These are phyloP conservation scores for Arrhamphus sclerolepis DNA, from an alignment of 2,797 vertebrate species.

Conservation along the genomic window DNA sequence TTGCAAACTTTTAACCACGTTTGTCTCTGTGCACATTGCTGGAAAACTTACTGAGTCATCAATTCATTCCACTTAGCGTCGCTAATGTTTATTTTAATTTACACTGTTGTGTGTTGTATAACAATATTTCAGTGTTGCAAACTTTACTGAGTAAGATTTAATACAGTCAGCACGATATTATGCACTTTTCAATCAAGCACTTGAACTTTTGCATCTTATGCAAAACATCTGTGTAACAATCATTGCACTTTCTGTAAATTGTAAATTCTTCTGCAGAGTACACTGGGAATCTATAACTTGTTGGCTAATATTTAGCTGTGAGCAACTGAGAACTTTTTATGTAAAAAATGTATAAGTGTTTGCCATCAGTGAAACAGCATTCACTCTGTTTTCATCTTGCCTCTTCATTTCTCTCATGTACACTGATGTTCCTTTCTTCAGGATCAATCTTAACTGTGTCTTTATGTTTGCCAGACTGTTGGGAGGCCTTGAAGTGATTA, in stretches of 20 bases:
- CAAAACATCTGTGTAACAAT: slow-evolving; percentile 8
- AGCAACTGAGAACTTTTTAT: slow-evolving; percentile 5
- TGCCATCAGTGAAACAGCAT: slow-evolving; percentile 12
- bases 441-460: slow-evolving; percentile 22
- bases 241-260: neutral
- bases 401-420: slow-evolving; percentile 36
- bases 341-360: slow-evolving; percentile 15
- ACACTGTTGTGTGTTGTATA: neutral
- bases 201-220: neutral
- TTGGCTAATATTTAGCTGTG: slow-evolving; percentile 6
- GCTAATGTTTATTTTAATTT: neutral
- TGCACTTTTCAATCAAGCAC: neutral
- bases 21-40: slow-evolving; percentile 17
- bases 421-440: slow-evolving; percentile 26
- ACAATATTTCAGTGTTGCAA: neutral
- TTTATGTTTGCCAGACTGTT: slow-evolving; percentile 26
- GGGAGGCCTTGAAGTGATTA: slow-evolving; percentile 28
- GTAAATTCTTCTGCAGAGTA: slow-evolving; percentile 14
- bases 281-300: slow-evolving; percentile 7
- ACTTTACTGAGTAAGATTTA: neutral
- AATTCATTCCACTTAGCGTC: slow-evolving; percentile 18
- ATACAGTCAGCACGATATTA: neutral
- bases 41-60: slow-evolving; percentile 45
- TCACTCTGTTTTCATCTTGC: slow-evolving; percentile 31
- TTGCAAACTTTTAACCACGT: slow-evolving; percentile 56